phyloP scores from a whole-genome alignment of 1,140 invertebrate genomes.

The Philopotamus ludificatus region DNA sequence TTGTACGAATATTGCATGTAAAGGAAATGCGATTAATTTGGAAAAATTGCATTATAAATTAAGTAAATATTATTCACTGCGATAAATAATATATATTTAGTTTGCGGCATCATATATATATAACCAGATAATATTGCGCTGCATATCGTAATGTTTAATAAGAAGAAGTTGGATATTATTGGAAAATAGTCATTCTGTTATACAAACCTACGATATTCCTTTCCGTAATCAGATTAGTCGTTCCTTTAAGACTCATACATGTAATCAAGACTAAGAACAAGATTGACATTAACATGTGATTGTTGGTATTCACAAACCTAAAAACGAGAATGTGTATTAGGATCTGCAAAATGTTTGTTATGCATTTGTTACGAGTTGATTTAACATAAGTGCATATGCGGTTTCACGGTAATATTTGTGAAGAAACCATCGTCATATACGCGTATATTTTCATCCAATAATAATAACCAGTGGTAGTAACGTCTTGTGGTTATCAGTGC shows the following conservation, averaged over 20 bases:
- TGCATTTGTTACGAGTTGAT: constrained; percentile 21
- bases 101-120: too few species aligned
- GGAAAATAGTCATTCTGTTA: background rate
- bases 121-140: too few species aligned
- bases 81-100: too few species aligned
- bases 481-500: constrained; percentile 59
- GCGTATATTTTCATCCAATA: constrained; percentile 18
- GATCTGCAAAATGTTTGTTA: background rate
- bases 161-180: too few species aligned
- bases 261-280: constrained; percentile 45
- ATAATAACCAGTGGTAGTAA: constrained; percentile 40
- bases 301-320: constrained; percentile 6
- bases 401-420: too few species aligned
- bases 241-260: constrained; percentile 48
- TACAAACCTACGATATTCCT: constrained; percentile 15
- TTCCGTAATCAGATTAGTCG: constrained; percentile 36
- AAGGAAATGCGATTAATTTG: too few species aligned
- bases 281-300: constrained; percentile 23
- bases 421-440: constrained; percentile 44
- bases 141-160: too few species aligned
- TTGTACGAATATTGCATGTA: too few species aligned
- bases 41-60: too few species aligned
- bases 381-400: too few species aligned
- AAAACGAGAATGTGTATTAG: constrained; percentile 2
- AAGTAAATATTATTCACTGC: too few species aligned